Base-by-base conservation (phyloP, 1,140 invertebrate species). In the Diorhabda carinulata region DNA sequence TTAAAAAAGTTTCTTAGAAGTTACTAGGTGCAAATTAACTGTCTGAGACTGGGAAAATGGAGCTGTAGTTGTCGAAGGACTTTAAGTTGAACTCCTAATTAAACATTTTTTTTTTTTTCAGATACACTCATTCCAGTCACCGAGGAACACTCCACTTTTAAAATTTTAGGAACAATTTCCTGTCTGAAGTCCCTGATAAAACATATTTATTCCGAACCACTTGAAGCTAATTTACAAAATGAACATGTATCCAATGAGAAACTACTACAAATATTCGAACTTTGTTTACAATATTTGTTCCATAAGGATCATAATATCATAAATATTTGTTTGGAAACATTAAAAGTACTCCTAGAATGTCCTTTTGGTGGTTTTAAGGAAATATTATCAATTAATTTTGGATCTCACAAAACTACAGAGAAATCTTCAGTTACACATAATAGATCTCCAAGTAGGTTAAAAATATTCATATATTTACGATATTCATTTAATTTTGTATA, bases 281-380 rank as follows among this genome's bases (percentile, higher is more conserved):
- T 94, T n/a, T 90, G 91, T 77, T 76, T 96, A 25, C 83, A 90
- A 77, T 92, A 90, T 79, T 84, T 87, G 64, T 83, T 80, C 40
- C 87, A 89, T 76, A 81, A 81, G 2, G 91, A 95, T 80, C 93
- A 95, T 79, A 95, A 95, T 82, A 86, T 94, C n/a, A 86, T 94
- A 64, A 94, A 93, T 71, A 86, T 92, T 5, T 86, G 91, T 25
- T 83, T 96, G 72, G 94, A 97, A 82, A 91, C 91, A 43, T 82
- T 96, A 8, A 88, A 88, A 61, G 87, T 91, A 68, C 77, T 96
- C 3, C 79, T 97, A 1, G 87, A 88, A 63, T 86, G 86, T 69
- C 87, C 89, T 6, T 86, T 86, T 25, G 82, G 86, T n/a, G 80
- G 85, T 5, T 81, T 94, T 5, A 80, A 88, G 43, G 72, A 79